These are phyloP conservation scores for Emys orbicularis DNA, from an alignment of 2,797 vertebrate species.

Conservation along the genomic window DNA sequence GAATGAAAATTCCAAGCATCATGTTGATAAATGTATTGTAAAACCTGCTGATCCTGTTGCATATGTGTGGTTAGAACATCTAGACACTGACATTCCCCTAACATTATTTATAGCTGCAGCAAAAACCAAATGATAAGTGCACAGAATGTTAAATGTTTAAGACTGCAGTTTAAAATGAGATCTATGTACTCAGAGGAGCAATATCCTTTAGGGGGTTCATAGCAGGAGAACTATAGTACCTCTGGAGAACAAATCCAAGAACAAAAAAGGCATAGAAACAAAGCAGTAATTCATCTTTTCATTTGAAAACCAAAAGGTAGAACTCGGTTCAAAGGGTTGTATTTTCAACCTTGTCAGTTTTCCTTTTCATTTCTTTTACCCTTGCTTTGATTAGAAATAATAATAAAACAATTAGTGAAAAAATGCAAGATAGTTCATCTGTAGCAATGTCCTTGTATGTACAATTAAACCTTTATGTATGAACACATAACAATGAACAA, in stretches of 20 bases:
- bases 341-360: conserved; percentile 3
- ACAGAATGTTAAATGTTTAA: conserved; percentile 57
- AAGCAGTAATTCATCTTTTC: conserved; percentile 25
- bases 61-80: conserved; percentile 29
- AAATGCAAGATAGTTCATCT: background rate
- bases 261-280: conserved; percentile 41
- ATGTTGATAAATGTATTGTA: conserved; percentile 37
- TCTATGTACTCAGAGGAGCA: conserved; percentile 3
- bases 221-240: background rate
- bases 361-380: background rate
- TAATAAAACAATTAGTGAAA: conserved; percentile 28
- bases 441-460: background rate
- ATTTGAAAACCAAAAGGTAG: conserved; percentile 12
- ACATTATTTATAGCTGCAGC: conserved; percentile 55
- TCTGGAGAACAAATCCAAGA: conserved; percentile 33
- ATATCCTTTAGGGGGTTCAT: conserved; percentile 32
- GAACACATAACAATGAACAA: background rate
- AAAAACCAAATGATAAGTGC: conserved; percentile 51
- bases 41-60: conserved; percentile 24
- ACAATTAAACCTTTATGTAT: background rate
- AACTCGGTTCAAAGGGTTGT: conserved; percentile 30
- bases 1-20: conserved; percentile 19
- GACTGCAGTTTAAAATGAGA: conserved; percentile 43
- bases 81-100: background rate
- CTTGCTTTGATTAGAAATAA: conserved; percentile 1